Evolutionary conservation across 2,888 invertebrate species (phyloP).

Genomic region (Phaonia tiefii): DNA sequence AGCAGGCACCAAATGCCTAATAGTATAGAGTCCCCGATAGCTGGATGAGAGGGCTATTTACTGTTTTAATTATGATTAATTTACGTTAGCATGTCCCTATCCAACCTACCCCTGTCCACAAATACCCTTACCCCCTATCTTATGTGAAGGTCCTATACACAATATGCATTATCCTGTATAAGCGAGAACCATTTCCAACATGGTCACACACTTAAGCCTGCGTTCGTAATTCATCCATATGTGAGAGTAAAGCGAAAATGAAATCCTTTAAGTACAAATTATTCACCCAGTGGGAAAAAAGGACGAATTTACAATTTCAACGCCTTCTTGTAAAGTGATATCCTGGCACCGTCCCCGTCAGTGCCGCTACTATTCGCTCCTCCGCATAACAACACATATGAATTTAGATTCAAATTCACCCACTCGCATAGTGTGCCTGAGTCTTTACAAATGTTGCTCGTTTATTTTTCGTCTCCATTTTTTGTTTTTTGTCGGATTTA

Average conservation of each 20-base stretch:
- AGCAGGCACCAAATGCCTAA: background rate
- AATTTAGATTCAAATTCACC: background rate
- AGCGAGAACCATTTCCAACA: no score
- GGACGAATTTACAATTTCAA: slow-evolving; percentile 17
- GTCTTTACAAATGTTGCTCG: background rate
- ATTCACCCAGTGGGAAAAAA: background rate
- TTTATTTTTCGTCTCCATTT: no score
- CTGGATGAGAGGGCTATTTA: slow-evolving; percentile 43
- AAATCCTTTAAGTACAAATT: slow-evolving; percentile 24
- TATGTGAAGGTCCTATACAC: background rate
- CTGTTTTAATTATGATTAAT: slow-evolving; percentile 58
- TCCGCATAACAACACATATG: background rate
- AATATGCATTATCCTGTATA: no score
- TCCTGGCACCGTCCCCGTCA: no score
- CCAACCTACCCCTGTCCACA: background rate
- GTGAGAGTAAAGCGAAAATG: background rate
- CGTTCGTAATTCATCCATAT: background rate
- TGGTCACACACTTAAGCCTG: no score
- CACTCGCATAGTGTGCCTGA: background rate
- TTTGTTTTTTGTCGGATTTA: slow-evolving; percentile 8
- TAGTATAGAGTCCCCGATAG: background rate
- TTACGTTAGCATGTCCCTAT: slow-evolving; percentile 10
- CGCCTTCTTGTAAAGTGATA: slow-evolving; percentile 17
- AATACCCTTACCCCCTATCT: background rate
- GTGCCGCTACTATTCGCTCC: background rate